A percentile compares a stretch with the other conserved stretches of the same genome.
phyloP scores from a whole-genome alignment of 2,888 invertebrate genomes.

The Parnassius smintheus region DNA sequence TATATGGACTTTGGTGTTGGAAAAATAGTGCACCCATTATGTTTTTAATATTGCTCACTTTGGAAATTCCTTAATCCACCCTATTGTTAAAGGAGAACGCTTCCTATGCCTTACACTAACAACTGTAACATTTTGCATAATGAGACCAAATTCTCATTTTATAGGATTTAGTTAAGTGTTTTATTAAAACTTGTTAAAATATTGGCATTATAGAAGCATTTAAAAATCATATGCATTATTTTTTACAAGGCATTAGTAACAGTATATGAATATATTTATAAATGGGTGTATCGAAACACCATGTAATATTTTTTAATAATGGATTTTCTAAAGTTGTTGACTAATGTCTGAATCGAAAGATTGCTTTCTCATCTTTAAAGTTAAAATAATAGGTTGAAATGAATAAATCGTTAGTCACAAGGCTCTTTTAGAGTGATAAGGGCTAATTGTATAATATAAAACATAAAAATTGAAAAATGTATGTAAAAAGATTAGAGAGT shows the following conservation, averaged over 20 bases:
- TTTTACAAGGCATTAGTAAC: conserved; percentile 49
- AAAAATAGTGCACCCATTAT: conserved; percentile 39
- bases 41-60: conserved; percentile 53
- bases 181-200: conserved; percentile 49
- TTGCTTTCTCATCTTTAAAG: conserved; percentile 61
- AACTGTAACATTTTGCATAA: conserved; percentile 48
- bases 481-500: conserved; percentile 59
- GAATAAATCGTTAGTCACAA: conserved; percentile 65
- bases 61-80: conserved; percentile 60
- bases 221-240: conserved; percentile 47
- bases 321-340: conserved; percentile 67
- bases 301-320: conserved; percentile 58
- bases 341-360: conserved; percentile 54
- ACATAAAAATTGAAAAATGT: conserved; percentile 73
- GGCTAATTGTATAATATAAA: conserved; percentile 74
- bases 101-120: conserved; percentile 49
- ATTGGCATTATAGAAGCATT: conserved; percentile 45
- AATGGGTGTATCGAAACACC: conserved; percentile 48
- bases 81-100: conserved; percentile 35
- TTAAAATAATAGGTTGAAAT: conserved; percentile 51
- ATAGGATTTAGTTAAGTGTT: conserved; percentile 52
- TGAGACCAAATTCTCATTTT: conserved; percentile 45
- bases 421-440: conserved; percentile 60
- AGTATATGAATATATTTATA: conserved; percentile 45
- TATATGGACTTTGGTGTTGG: conserved; percentile 52